Conservation (phyloP, 2,888 invertebrate genomes). For the Nemoura dubitans region DNA sequence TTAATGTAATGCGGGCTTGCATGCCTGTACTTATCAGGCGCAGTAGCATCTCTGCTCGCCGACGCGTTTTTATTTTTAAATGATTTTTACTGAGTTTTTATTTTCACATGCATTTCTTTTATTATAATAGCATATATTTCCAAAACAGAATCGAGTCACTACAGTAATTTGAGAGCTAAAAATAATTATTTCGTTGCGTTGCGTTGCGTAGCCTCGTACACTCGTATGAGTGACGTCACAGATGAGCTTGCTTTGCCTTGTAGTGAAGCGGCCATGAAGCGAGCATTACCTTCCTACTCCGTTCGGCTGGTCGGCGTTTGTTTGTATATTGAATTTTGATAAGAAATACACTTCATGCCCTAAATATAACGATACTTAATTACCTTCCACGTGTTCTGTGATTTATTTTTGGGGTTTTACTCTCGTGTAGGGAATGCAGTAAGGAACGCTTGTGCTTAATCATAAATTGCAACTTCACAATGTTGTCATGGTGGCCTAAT, state of each 20-base stretch:
- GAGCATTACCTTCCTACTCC: not conserved
- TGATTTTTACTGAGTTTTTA: no score
- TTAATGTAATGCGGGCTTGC: not conserved
- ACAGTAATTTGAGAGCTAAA: not conserved
- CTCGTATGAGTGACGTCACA: not conserved
- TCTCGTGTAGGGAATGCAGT: not conserved
- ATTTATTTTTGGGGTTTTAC: not conserved
- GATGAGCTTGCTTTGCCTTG: not conserved
- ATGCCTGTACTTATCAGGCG: no score
- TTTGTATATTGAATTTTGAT: not conserved
- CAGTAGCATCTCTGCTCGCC: no score
- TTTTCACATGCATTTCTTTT: no score
- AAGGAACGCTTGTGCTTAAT: not conserved
- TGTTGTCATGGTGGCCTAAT: not conserved
- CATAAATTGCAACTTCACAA: not conserved
- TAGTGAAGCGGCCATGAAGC: not conserved
- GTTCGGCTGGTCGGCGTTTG: not conserved
- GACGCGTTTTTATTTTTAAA: no score
- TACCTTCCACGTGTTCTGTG: not conserved
- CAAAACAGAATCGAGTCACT: no score
- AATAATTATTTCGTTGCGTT: not conserved
- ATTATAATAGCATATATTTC: no score
- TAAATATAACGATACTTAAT: not conserved
- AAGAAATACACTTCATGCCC: not conserved
- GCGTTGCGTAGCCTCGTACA: not conserved